Evolutionary conservation across 2,888 invertebrate genomes (phyloP).

Genomic region (Drosophila melanosoma): DNA sequence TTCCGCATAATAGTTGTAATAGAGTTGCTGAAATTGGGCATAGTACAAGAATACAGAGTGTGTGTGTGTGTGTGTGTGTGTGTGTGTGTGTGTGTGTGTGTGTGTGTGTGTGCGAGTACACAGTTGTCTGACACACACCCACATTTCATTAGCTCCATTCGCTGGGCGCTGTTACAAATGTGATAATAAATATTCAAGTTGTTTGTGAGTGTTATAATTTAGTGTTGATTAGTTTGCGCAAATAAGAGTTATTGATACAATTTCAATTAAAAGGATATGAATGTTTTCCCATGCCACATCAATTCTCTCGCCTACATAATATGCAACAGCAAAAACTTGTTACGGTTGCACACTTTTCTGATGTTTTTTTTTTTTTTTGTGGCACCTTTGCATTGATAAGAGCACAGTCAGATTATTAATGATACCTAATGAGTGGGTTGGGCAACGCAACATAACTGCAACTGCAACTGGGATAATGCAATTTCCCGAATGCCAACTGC

Average conservation of each 20-base stretch:
- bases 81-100: not conserved
- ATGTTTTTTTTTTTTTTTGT: conserved; percentile 19
- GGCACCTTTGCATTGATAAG: conserved; percentile 68
- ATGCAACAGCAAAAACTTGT: conserved; percentile 38
- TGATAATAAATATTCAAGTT: conserved; percentile 76
- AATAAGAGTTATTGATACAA: conserved; percentile 79
- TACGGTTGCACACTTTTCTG: conserved; percentile 21
- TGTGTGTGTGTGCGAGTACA: conserved; percentile 12
- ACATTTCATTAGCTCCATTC: conserved; percentile 73
- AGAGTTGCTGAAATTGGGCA: conserved; percentile 78
- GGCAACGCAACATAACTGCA: conserved; percentile 35
- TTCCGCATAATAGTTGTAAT: conserved; percentile 61
- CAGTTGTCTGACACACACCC: conserved; percentile 74
- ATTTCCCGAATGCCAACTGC: conserved; percentile 27
- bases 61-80: conserved; percentile 45
- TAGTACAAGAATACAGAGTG: conserved; percentile 28
- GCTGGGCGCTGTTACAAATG: conserved; percentile 69
- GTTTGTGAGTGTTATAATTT: conserved; percentile 79
- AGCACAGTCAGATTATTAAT: conserved; percentile 62
- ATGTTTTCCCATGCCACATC: conserved; percentile 56
- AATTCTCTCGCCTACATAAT: conserved; percentile 26
- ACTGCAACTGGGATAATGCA: conserved; percentile 16
- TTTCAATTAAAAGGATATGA: conserved; percentile 81
- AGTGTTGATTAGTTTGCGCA: conserved; percentile 80
- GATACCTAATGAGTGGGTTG: conserved; percentile 76